phyloP scores from a whole-genome alignment of 1,140 invertebrate species.

The Danaus plexippus region DNA sequence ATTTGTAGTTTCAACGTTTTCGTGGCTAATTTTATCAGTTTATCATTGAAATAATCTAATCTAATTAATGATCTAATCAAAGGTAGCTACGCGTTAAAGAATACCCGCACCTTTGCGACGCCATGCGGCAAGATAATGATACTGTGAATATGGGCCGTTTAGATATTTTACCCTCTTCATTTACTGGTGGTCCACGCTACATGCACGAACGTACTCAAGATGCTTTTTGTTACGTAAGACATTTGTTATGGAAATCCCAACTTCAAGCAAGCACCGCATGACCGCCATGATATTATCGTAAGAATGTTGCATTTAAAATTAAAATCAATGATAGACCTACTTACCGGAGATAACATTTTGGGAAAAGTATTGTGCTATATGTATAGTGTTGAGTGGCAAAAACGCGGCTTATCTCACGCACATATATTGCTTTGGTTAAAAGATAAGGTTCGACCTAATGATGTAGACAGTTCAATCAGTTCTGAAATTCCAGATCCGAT shows the following conservation, averaged over 20 bases:
- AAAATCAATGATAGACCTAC: slow-evolving; percentile 3
- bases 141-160: neutral
- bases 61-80: too few relatives aligned
- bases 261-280: too few relatives aligned
- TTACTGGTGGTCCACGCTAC: slow-evolving; percentile 12
- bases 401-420: slow-evolving; percentile 48
- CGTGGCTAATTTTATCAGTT: slow-evolving; percentile 10
- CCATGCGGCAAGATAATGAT: neutral
- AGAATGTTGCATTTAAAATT: slow-evolving; percentile 25
- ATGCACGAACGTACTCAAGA: slow-evolving; percentile 15
- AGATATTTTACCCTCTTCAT: slow-evolving; percentile 5
- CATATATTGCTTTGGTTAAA: slow-evolving; percentile 34
- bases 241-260: slow-evolving; percentile 8
- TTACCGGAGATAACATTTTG: too few relatives aligned
- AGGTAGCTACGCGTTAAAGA: slow-evolving; percentile 1
- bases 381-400: too few relatives aligned
- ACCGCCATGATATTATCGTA: slow-evolving; percentile 3
- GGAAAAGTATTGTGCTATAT: too few relatives aligned
- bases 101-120: slow-evolving; percentile 2
- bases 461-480: slow-evolving; percentile 14
- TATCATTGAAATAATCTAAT: too few relatives aligned
- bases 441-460: slow-evolving; percentile 11
- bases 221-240: slow-evolving; percentile 10
- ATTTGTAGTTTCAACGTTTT: slow-evolving; percentile 15
- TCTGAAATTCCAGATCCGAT: slow-evolving; percentile 24